Evolutionary conservation across 2,888 invertebrate species (phyloP).

Genomic region (Drosophila fulvimacula): DNA sequence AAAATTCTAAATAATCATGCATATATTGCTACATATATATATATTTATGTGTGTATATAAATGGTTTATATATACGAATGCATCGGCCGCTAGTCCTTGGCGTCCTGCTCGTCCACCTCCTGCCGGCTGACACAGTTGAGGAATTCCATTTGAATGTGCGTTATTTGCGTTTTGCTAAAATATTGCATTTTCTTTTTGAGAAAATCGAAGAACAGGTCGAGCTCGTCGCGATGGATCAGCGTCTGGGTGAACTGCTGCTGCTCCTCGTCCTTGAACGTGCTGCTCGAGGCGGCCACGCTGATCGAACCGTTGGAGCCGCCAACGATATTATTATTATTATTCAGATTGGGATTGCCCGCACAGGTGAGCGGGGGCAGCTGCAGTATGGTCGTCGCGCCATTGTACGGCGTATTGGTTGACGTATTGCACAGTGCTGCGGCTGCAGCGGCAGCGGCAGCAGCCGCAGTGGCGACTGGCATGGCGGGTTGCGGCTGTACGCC

Average conservation of each 20-base stretch:
- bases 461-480: neutral
- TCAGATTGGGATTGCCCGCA: slow-evolving; percentile 3
- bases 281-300: slow-evolving; percentile 45
- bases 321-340: neutral
- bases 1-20: slow-evolving; percentile 15
- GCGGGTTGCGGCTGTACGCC: neutral
- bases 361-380: slow-evolving; percentile 62
- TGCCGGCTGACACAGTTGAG: slow-evolving; percentile 81
- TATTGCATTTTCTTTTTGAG: slow-evolving; percentile 83
- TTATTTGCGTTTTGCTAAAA: slow-evolving; percentile 80
- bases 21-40: neutral
- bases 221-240: slow-evolving; percentile 75
- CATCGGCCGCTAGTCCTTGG: slow-evolving; percentile 58
- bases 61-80: neutral
- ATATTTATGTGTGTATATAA: neutral
- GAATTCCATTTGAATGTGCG: slow-evolving; percentile 83
- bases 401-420: slow-evolving; percentile 17
- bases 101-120: slow-evolving; percentile 75
- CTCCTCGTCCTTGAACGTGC: slow-evolving; percentile 61
- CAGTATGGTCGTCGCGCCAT: slow-evolving; percentile 50
- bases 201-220: slow-evolving; percentile 83
- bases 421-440: slow-evolving; percentile 53
- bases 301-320: slow-evolving; percentile 10
- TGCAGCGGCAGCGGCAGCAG: neutral
- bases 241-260: slow-evolving; percentile 53